Percentiles rank a stretch among this genome's conserved stretches.
Evolutionary conservation across 53 echinoderm and acorn worm genomes (phyloP).

Genomic region (Zoroaster sp.): DNA sequence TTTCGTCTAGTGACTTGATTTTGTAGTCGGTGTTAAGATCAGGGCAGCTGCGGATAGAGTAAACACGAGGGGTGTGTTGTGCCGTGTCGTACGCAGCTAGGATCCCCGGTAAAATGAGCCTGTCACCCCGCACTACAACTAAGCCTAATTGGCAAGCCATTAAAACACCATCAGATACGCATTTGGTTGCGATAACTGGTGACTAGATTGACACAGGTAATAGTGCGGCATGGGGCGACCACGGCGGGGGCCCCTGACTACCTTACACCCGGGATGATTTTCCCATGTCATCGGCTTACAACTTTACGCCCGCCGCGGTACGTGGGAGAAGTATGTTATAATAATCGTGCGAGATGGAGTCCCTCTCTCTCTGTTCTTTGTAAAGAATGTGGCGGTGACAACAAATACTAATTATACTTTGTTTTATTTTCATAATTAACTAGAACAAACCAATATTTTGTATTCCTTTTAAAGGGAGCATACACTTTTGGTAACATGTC

Average conservation of each 20-base stretch:
- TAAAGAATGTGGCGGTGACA: too few species aligned
- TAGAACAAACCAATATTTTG: too few species aligned
- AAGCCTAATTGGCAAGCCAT: constrained; percentile 39
- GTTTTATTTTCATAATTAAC: too few species aligned
- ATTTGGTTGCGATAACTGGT: constrained; percentile 1
- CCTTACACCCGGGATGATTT: constrained; percentile 6
- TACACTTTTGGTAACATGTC: too few species aligned
- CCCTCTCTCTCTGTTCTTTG: too few species aligned
- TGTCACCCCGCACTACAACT: not conserved
- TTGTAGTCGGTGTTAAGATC: too few species aligned
- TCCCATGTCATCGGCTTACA: constrained; percentile 54
- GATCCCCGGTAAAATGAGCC: not conserved
- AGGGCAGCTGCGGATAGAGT: not conserved
- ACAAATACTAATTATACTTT: too few species aligned
- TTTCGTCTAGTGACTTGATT: too few species aligned
- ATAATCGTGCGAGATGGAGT: too few species aligned
- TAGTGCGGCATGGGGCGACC: not conserved
- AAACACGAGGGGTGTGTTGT: not conserved
- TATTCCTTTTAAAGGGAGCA: too few species aligned
- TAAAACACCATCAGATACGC: constrained; percentile 29
- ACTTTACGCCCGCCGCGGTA: not conserved
- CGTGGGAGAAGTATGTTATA: too few species aligned
- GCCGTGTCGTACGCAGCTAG: not conserved
- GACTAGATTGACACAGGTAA: constrained; percentile 27
- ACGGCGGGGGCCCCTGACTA: not conserved